Base-by-base conservation (phyloP, 2,888 invertebrate species). In the Eristalis arbustorum region DNA sequence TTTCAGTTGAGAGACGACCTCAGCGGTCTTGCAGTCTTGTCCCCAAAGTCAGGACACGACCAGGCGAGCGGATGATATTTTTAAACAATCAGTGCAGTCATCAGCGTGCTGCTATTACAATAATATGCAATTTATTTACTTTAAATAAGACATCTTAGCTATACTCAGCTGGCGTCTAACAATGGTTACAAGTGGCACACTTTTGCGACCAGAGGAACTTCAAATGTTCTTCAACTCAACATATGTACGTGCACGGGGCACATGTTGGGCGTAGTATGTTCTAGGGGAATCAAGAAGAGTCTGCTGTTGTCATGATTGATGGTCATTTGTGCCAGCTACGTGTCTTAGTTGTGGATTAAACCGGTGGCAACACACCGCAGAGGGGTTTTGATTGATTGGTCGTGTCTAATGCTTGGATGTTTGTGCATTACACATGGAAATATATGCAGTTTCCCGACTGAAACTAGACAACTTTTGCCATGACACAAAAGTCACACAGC, bases 311-410 rank as follows among this genome's bases (percentile, higher is more conserved):
- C 78, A 59, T 74, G 66, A 79, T 75, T 84, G 68, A 73, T 73
- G 63, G 72, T 42, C 74, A 80, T 80, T 75, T 75, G 69, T 67
- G 78, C 66, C 74, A 64, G 40, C 66, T 69, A 34, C 62, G 34
- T 25, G 71, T 64, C 56, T 25, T 28, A 63, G 69, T 80, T 71
- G 79, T 56, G 61, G 68, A 72, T 67, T 75, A 75, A 74, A 68
- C 37, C 49, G 71, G 49, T 37, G 10, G 67, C 66, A 22, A 18
- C 42, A 69, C 56, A 56, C 25, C 37, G 64, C 49, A 56, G 72
- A 61, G 59, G 71, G 66, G 71, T 78, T 13, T 64, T 78, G 64
- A 78, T 78, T 72, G 78, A 78, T 64, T 78, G 66, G 72, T n/a
- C 59, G 64, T 40, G 68, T 28, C 34, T 11, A 37, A 11, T 56